Evolutionary conservation across 1,140 invertebrate species (phyloP), one percentile per base, ranked within the genome.

Genomic region (Camponotus vicinus): DNA sequence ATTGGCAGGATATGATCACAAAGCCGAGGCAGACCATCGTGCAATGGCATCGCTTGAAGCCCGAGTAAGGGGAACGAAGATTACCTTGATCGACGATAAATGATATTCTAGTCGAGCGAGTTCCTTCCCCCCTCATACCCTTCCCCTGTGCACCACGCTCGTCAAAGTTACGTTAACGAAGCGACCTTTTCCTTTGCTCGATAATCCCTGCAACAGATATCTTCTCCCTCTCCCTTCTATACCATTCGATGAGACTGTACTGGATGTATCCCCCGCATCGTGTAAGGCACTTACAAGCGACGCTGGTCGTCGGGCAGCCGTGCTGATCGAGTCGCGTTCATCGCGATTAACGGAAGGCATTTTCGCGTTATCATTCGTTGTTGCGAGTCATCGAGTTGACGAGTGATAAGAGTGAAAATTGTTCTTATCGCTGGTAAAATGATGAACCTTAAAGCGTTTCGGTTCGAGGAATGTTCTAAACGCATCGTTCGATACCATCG

Each of bases 1-100:
- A 99, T 92, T 98, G 98, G 98, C 98, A 98, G 92, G 98, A 99
- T 92, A 99, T 99, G 98, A 98, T 99, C 84, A 98, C 98, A 52
- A 99, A 99, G 93, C 98, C 98, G 2, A 95, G 98, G 85, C 98
- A 99, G 95, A 98, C 98, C 78, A 98, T 99, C 85, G 97, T 98
- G 8, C 98, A 98, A 91, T 99, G 98, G 98, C 98, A 99, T 94
- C 97, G 98, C 90, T 96, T 98, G 89, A 98, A 98, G 94, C 97
- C 97, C 3, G 97, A 98, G 91, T 98, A 98, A 97, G 89, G 42
- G 45, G 63, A 59, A 49, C 42, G 49, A 52, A 15, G 69, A 52
- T 73, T 34, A 42, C 7, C 69, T 32, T 73, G 79, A 83, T 83
- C 79, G 69, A 83, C 69, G 69, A 83, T 42, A 83, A 83, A 75